phyloP scores from a whole-genome alignment of 2,797 vertebrate species.

The Rhabdomys pumilio region DNA sequence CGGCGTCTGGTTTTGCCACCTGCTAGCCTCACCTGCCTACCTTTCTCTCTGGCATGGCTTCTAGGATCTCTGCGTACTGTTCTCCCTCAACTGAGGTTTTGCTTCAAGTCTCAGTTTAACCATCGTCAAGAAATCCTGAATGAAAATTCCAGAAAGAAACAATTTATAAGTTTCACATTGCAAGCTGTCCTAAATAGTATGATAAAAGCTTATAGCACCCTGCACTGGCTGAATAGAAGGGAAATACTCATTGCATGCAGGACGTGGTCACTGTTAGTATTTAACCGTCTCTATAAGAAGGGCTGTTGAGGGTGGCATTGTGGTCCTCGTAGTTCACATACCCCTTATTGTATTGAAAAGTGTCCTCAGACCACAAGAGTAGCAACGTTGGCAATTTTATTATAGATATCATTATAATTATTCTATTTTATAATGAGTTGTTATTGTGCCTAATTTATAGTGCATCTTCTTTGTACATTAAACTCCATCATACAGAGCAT shows the following conservation, averaged over 20 bases:
- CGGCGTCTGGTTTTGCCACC: not conserved
- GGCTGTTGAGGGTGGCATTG: no score
- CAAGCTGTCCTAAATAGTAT: not conserved
- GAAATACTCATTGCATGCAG: not conserved
- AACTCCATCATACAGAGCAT: not conserved
- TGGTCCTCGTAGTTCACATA: not conserved
- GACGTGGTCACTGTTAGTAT: not conserved
- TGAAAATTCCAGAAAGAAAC: not conserved
- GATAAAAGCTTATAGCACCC: not conserved
- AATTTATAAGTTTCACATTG: not conserved
- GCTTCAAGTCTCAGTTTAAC: not conserved
- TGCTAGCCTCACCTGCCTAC: not conserved
- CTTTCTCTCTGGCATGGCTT: not conserved
- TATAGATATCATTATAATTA: not conserved
- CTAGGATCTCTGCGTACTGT: not conserved
- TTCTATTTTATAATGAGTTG: not conserved
- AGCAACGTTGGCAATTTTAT: not conserved
- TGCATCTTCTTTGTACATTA: not conserved
- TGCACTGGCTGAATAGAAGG: no score
- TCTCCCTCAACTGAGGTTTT: not conserved
- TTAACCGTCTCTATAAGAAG: not conserved
- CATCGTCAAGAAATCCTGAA: not conserved
- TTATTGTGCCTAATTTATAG: not conserved
- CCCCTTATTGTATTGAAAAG: not conserved
- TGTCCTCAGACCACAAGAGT: not conserved